phyloP scores from a whole-genome alignment of 2,888 invertebrate species.

The Ischnus inquisitorius region DNA sequence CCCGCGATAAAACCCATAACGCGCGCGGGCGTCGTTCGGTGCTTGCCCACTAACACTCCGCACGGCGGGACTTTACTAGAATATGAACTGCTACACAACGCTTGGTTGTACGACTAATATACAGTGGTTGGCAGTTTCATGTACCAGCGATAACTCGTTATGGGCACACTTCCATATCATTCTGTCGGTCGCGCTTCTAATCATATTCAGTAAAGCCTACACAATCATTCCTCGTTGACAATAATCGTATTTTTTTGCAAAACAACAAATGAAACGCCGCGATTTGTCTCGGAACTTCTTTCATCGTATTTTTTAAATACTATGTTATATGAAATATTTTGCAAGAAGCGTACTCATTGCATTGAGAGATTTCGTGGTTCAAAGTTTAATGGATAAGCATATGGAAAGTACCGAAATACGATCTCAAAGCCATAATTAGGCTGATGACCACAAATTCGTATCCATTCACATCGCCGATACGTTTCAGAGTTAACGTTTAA shows the following conservation, averaged over 20 bases:
- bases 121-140: not conserved
- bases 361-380: too few relatives aligned
- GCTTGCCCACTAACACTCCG: slow-evolving; percentile 44
- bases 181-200: not conserved
- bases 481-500: not conserved
- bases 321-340: too few relatives aligned
- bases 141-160: not conserved
- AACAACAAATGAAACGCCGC: not conserved
- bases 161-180: not conserved
- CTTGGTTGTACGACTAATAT: not conserved
- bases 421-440: not conserved
- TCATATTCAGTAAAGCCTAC: not conserved
- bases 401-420: not conserved
- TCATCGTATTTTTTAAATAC: too few relatives aligned
- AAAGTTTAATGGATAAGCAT: too few relatives aligned
- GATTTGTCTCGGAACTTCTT: too few relatives aligned
- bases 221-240: not conserved
- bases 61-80: not conserved
- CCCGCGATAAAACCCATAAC: slow-evolving; percentile 79
- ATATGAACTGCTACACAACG: not conserved
- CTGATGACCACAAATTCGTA: not conserved
- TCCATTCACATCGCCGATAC: slow-evolving; percentile 2
- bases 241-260: not conserved
- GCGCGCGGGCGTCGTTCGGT: slow-evolving; percentile 69
- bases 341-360: too few relatives aligned